These are phyloP conservation scores for Oscheius sp. DNA, from an alignment of 2,888 invertebrate genomes.

Conservation along the genomic window DNA sequence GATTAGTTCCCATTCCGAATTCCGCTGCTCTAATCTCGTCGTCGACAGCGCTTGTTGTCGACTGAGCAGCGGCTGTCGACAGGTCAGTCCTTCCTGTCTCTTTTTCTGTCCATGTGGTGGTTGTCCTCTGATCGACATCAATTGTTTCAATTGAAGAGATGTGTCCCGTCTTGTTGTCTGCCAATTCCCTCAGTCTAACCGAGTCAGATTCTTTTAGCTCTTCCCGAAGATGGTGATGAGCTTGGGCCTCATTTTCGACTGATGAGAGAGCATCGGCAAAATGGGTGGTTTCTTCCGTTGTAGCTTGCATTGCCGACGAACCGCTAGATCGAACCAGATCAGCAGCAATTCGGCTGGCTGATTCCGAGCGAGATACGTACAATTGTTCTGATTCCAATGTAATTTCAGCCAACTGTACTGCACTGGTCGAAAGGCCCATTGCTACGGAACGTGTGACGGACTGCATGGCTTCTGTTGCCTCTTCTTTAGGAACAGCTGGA, in stretches of 20 bases:
- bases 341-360: not conserved
- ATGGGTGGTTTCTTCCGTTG: not conserved
- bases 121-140: not conserved
- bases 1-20: constrained; percentile 28
- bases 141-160: constrained; percentile 19
- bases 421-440: not conserved
- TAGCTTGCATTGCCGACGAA: constrained; percentile 1
- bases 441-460: not conserved
- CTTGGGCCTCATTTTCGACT: not conserved
- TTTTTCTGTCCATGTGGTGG: not conserved
- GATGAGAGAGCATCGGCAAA: not conserved
- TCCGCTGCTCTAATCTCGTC: constrained; percentile 18
- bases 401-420: not conserved
- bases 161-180: not conserved
- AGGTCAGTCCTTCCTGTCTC: not conserved
- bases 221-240: not conserved
- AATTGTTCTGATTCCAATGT: not conserved
- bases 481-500: not conserved
- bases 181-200: not conserved
- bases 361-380: not conserved
- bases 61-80: not conserved
- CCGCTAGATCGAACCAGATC: not conserved
- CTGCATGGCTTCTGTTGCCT: not conserved
- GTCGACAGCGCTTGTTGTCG: not conserved
- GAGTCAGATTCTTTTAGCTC: not conserved